Evolutionary conservation across 2,888 invertebrate genomes (phyloP).

Genomic region (Dione vanillae): DNA sequence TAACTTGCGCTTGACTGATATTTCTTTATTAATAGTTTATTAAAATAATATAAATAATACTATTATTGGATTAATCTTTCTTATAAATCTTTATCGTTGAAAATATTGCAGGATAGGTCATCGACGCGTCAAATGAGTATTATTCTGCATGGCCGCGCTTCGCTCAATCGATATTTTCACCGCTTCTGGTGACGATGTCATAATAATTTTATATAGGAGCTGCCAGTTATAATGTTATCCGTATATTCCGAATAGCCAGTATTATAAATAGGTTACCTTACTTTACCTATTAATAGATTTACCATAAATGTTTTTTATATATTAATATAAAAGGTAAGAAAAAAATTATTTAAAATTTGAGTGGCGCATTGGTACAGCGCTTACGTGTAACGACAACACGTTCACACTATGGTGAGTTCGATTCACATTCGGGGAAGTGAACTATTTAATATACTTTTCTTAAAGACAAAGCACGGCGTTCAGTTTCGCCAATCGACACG

Average conservation of each 20-base stretch:
- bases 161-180: constrained; percentile 36
- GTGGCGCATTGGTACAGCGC: too few relatives aligned
- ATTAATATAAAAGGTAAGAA: too few relatives aligned
- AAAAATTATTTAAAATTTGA: too few relatives aligned
- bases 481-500: too few relatives aligned
- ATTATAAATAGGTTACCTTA: background rate
- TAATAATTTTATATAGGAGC: constrained; percentile 17
- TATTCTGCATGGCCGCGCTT: constrained; percentile 36
- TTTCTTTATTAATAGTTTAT: background rate
- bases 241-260: background rate
- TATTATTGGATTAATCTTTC: background rate
- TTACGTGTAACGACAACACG: too few relatives aligned
- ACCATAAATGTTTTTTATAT: background rate
- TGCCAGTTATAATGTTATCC: background rate
- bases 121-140: constrained; percentile 20
- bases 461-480: too few relatives aligned
- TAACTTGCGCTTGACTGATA: background rate
- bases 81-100: constrained; percentile 8
- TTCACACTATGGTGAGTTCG: too few relatives aligned
- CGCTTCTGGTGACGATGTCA: constrained; percentile 17
- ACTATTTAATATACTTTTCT: too few relatives aligned
- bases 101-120: constrained; percentile 31
- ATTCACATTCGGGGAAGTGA: too few relatives aligned
- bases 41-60: background rate
- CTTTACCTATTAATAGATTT: too few relatives aligned